A percentile compares a stretch with the other conserved stretches of the same genome.
These are phyloP conservation scores for Pachyseris speciosa DNA, from an alignment of 64 coral and sea anemone genomes.

Conservation along the genomic window DNA sequence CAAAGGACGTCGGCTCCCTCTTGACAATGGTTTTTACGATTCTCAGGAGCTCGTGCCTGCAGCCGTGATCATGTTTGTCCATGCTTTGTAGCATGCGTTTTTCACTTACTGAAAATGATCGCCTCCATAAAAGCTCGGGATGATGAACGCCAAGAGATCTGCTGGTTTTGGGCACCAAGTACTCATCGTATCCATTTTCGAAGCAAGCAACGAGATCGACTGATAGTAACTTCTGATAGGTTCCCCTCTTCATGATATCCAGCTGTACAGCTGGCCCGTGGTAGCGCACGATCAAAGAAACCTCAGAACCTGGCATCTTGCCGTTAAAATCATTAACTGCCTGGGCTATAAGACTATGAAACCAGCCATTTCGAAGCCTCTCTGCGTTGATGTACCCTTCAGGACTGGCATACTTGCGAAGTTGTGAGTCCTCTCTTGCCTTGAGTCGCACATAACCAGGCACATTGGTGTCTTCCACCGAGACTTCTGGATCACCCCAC, in stretches of 20 bases:
- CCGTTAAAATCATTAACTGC: not conserved
- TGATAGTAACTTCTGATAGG: not conserved
- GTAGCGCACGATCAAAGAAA: not conserved
- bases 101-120: slow-evolving; percentile 73
- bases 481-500: not conserved
- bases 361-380: slow-evolving; percentile 49
- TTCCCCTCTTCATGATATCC: slow-evolving; percentile 4
- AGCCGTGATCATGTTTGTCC: slow-evolving; percentile 59
- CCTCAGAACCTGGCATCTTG: not conserved
- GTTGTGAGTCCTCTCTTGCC: not conserved
- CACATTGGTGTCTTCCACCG: not conserved
- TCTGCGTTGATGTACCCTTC: slow-evolving; percentile 10
- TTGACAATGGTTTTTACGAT: slow-evolving; percentile 65
- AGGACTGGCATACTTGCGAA: not conserved
- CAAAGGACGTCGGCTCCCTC: slow-evolving; percentile 33
- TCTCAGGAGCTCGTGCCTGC: slow-evolving; percentile 68
- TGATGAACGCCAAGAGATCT: not conserved
- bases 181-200: not conserved
- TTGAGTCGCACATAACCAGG: slow-evolving; percentile 54
- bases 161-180: not conserved
- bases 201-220: slow-evolving; percentile 70
- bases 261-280: slow-evolving; percentile 75
- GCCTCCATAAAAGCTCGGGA: slow-evolving; percentile 45
- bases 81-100: slow-evolving; percentile 32
- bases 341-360: not conserved